These are phyloP conservation scores for Ariolimax columbianus DNA, from an alignment of 2,888 invertebrate species.

Conservation along the genomic window DNA sequence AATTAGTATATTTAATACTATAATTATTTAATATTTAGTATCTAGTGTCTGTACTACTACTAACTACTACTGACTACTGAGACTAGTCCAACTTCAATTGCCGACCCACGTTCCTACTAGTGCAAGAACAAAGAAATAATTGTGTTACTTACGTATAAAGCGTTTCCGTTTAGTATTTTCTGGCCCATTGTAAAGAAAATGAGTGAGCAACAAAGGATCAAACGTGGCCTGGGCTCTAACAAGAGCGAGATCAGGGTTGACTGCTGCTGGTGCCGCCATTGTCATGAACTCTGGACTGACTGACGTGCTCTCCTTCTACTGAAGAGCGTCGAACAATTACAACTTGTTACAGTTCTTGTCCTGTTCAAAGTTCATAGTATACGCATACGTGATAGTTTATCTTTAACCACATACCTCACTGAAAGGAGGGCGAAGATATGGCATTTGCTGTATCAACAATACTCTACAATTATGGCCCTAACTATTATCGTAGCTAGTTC, in stretches of 20 bases:
- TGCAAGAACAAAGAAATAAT: no score
- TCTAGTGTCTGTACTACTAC: no score
- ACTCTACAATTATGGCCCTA: no score
- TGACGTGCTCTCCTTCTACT: not conserved
- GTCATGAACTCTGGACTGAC: not conserved
- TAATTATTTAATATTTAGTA: no score
- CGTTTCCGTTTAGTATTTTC: slow-evolving; percentile 61
- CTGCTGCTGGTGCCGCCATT: slow-evolving; percentile 27
- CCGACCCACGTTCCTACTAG: no score
- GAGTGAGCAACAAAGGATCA: slow-evolving; percentile 68
- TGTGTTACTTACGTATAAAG: slow-evolving; percentile 64
- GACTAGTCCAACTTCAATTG: no score
- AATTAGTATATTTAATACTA: no score
- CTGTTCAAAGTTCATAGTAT: not conserved
- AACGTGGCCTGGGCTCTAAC: slow-evolving; percentile 72
- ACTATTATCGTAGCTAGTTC: no score
- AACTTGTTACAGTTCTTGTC: slow-evolving; percentile 9
- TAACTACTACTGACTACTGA: no score
- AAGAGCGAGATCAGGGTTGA: slow-evolving; percentile 69
- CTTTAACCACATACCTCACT: not conserved
- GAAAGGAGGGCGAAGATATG: not conserved
- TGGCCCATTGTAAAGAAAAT: slow-evolving; percentile 68
- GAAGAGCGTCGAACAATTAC: not conserved
- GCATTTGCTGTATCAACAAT: no score
- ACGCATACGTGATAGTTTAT: no score